Base-by-base conservation (phyloP, 2,888 invertebrate species). In the Drosophila mimetica region DNA sequence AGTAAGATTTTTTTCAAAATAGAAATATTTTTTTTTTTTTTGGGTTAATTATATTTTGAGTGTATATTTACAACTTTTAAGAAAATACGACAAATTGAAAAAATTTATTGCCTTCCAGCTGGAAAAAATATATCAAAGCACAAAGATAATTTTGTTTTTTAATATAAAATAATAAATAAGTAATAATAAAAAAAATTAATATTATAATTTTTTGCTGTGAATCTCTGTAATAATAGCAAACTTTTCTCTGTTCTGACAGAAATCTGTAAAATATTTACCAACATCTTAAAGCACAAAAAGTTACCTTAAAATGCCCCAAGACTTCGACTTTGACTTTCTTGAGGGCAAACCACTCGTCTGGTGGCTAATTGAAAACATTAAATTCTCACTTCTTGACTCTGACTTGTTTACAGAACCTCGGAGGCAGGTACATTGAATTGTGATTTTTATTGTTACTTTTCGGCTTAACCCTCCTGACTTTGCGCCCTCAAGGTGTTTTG, bases 401-500 rank as follows among this genome's bases (percentile, higher is more conserved):
- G 20, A n/a, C 14, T 34, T 53, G 32, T 50, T 52, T 60, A 52
- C 54, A 47, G 37, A 64, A 28, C 44, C 61, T 13, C 14, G 1
- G 32, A 32, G 20, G 5, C 28, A 42, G 20, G 20, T 22, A 39
- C 59, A 58, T 41, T 41, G 36, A 54, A 61, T 34, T 72, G 18
- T 58, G 53, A 67, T 64, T 57, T 65, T 76, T 71, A 60, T 65
- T 70, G 44, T 55, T 66, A 51, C 55, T 70, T 70, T 67, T 58
- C 28, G 39, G 39, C 53, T 55, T 65, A 39, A 37, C 44, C 52
- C 59, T 36, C 42, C 42, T 55, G 60, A 66, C 58, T 66, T 74
- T 53, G 47, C 47, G 28, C 47, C 54, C 66, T 57, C 30, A 42
- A 65, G 41, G 64, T 61, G 63, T 70, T 69, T 67, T 65, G 54